Percentiles rank a stretch among this genome's conserved stretches.
phyloP scores from a whole-genome alignment of 2,797 vertebrate species.

The Oryzias dopingdopingensis region DNA sequence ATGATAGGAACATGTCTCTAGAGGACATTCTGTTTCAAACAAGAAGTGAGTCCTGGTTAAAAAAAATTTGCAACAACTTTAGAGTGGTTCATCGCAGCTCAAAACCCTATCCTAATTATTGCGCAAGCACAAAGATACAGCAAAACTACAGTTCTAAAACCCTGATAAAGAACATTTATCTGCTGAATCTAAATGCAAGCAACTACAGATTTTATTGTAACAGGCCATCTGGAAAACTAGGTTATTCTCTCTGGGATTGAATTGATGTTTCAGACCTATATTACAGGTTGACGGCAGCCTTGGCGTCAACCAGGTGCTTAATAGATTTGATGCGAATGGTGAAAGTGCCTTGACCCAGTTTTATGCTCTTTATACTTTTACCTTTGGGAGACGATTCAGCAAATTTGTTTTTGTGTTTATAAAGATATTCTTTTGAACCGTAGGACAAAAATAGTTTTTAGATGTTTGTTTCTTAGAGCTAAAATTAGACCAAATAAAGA shows the following conservation, averaged over 20 bases:
- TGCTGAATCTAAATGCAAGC: conserved; percentile 15
- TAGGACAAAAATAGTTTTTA: too few relatives aligned
- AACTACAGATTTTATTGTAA: conserved; percentile 29
- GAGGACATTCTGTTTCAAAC: too few relatives aligned
- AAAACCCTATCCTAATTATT: too few relatives aligned
- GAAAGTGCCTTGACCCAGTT: conserved; percentile 53
- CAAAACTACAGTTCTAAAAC: too few relatives aligned
- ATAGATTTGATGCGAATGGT: conserved; percentile 45
- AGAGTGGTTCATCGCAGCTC: too few relatives aligned
- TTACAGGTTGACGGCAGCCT: conserved; percentile 45
- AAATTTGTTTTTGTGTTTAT: conserved; percentile 25
- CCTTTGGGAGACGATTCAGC: conserved; percentile 33
- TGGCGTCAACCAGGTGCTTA: conserved; percentile 34
- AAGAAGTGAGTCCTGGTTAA: too few relatives aligned
- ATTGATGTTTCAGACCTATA: conserved; percentile 53
- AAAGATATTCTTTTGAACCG: background rate
- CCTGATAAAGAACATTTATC: background rate
- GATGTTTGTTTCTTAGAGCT: too few relatives aligned
- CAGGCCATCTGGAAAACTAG: conserved; percentile 56
- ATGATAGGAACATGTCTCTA: too few relatives aligned
- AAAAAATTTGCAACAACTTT: too few relatives aligned
- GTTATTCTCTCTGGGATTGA: conserved; percentile 52
- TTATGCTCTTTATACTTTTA: conserved; percentile 30
- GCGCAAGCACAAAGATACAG: too few relatives aligned
- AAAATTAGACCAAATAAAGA: too few relatives aligned